A percentile compares a stretch with the other conserved stretches of the same genome.
Conservation (phyloP, 2,888 invertebrate species). For the Drosophila barbarae region DNA sequence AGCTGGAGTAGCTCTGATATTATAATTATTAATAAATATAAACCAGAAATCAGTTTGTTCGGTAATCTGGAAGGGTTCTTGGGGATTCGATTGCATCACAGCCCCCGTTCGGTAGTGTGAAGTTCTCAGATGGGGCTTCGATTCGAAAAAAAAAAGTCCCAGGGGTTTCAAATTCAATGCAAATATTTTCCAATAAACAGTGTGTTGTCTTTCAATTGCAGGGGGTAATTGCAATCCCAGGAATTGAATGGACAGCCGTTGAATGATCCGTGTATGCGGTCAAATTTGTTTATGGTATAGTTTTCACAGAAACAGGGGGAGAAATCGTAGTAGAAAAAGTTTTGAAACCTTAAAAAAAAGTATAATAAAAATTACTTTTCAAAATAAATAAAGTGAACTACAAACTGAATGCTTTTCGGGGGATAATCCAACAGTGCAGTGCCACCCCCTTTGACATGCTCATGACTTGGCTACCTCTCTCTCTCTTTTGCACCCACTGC, state of each 20-base stretch:
- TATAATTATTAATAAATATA: neutral
- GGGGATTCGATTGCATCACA: constrained; percentile 8
- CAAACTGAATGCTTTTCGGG: no score
- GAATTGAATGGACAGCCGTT: neutral
- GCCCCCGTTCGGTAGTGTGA: constrained; percentile 22
- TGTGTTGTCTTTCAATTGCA: neutral
- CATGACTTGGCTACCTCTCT: constrained; percentile 4
- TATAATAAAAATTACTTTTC: neutral
- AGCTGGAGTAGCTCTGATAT: neutral
- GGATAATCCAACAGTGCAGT: neutral
- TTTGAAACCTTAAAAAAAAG: neutral
- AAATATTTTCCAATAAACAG: constrained; percentile 6
- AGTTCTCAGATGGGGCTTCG: neutral
- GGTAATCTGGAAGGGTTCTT: neutral
- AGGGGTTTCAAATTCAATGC: constrained; percentile 1
- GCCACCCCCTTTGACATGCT: constrained; percentile 11
- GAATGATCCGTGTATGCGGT: neutral
- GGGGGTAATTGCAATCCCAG: neutral
- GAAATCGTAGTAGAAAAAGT: neutral
- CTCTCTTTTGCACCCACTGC: constrained; percentile 3
- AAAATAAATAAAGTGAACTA: no score
- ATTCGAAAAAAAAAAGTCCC: neutral
- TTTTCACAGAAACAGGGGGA: neutral
- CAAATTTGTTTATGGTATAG: neutral
- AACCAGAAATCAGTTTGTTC: neutral